Conservation (phyloP, 1,140 invertebrate species). For the Leptopilina boulardi region DNA sequence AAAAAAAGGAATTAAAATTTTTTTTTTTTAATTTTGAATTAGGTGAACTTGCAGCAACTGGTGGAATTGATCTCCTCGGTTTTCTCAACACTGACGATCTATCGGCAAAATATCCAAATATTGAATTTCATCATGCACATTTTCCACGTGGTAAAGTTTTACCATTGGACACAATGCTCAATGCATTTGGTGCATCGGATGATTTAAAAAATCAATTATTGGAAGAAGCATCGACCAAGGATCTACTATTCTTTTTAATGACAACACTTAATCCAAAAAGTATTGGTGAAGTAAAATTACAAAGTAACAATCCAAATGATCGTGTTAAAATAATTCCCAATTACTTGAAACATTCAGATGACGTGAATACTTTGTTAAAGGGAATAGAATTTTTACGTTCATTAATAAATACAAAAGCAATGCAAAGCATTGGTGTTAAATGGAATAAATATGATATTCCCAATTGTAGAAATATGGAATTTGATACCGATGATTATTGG, state of each 20-base stretch:
- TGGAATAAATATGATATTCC: conserved; percentile 42
- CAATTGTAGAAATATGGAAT: conserved; percentile 55
- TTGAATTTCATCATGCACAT: conserved; percentile 58
- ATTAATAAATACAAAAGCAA: conserved; percentile 56
- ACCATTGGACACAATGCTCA: conserved; percentile 15
- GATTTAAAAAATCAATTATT: conserved; percentile 51
- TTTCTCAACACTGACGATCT: conserved; percentile 63
- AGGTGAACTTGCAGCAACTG: conserved; percentile 45
- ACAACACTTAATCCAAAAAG: conserved; percentile 77
- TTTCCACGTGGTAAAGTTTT: conserved; percentile 45
- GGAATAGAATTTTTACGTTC: conserved; percentile 48
- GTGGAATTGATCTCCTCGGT: conserved; percentile 51
- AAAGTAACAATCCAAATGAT: conserved; percentile 78
- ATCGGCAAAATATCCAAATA: conserved; percentile 62
- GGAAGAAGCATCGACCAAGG: conserved; percentile 48
- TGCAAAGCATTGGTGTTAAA: conserved; percentile 58
- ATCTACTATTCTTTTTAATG: conserved; percentile 63
- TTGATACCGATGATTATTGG: conserved; percentile 74
- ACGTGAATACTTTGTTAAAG: conserved; percentile 70
- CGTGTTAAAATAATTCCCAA: conserved; percentile 84
- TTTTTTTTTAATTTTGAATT: background rate
- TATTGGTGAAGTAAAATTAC: conserved; percentile 76
- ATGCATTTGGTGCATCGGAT: conserved; percentile 46
- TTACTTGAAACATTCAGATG: conserved; percentile 77
- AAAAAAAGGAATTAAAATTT: no score